phyloP scores from a whole-genome alignment of 2,888 invertebrate genomes.

The Synanthedon andrenaeformis region DNA sequence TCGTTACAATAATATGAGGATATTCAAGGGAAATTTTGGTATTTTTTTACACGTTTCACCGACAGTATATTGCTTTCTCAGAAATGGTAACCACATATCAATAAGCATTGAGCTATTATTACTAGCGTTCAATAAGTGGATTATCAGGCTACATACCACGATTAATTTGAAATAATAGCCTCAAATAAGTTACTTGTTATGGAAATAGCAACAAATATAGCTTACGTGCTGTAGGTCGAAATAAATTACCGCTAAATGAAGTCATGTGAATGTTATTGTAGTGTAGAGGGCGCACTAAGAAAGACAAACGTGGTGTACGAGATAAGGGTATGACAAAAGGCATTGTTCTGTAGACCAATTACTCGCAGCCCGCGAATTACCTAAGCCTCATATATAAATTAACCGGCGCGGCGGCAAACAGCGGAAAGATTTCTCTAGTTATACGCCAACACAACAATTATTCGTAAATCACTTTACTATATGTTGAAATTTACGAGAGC shows the following conservation, averaged over 20 bases:
- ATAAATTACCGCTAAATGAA: background rate
- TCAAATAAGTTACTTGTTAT: too few species aligned
- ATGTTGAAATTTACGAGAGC: conserved; percentile 70
- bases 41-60: too few species aligned
- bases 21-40: too few species aligned
- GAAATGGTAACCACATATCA: too few species aligned
- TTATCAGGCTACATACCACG: too few species aligned
- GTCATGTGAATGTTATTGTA: conserved; percentile 46
- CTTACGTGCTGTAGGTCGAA: background rate
- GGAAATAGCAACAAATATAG: too few species aligned
- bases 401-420: conserved; percentile 65
- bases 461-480: conserved; percentile 72
- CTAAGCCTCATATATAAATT: conserved; percentile 71
- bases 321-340: conserved; percentile 70
- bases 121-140: too few species aligned
- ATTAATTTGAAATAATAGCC: too few species aligned
- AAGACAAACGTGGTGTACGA: conserved; percentile 55
- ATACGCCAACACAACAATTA: conserved; percentile 71
- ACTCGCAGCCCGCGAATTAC: conserved; percentile 68
- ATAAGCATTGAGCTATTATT: too few species aligned
- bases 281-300: conserved; percentile 46
- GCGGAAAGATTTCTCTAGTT: conserved; percentile 71
- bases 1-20: too few species aligned
- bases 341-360: conserved; percentile 68
- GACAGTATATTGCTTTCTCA: too few species aligned